Base-by-base conservation (phyloP, 2,113 vertebrate species). In the Halcyon senegalensis region DNA sequence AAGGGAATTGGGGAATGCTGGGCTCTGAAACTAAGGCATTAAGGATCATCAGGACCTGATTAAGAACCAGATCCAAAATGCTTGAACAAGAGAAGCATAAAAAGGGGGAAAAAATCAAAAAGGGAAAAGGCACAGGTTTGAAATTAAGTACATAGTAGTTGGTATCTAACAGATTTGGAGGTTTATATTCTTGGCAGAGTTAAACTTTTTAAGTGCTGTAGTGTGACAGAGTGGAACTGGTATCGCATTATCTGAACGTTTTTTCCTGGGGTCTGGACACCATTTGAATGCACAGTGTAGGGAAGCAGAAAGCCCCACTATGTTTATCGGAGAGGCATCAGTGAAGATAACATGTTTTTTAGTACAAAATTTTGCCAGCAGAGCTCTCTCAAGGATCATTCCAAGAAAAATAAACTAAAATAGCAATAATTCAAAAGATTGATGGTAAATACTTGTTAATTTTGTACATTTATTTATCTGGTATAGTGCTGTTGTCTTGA, bases 121-220 rank as follows among this genome's bases (percentile, higher is more conserved):
- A 44, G 10, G 35, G 27, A 86, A 76, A 84, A 94, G 60, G 68
- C 48, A 53, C 39, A 89, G 48, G 73, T 86, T 62, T 92, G 91
- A 95, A 94, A 92, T 94, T 80, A 93, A 96, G 92, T 93, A 58
- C 48, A 43, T 58, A 59, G n/a, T 76, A 91, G 89, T 92, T 89
- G 64, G 39, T 90, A 41, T n/a, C 72, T 68, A 56, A 68, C 51
- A 78, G 56, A 81, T 96, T 93, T 87, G 33, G 51, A 75, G 48
- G 35, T 60, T 89, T 92, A n/a, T 81, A 55, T 67, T 75, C 74
- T 89, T 94, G 69, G 35, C 69, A 82, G 43, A 68, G 33, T 78
- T 72, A 86, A 92, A 75, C n/a, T 69, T 84, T 87, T 31, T 44
- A 92, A 73, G 16, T 33, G 10, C 62, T 41, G 0, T 39, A 35